Conservation (phyloP, 2,797 vertebrate genomes). For the Rhabdophis nuchalis region DNA sequence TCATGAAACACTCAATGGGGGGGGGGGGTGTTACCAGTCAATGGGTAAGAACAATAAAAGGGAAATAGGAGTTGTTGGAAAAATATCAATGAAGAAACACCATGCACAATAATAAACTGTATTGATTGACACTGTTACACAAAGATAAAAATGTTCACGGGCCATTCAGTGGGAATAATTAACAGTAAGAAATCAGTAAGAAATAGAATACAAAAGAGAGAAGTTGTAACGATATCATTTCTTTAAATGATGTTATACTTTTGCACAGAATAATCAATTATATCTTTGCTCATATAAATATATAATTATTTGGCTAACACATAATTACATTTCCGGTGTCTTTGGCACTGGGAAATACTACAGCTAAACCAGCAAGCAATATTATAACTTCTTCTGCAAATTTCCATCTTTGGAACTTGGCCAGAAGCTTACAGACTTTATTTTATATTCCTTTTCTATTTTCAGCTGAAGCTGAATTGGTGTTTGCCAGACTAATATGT, state of each 20-base stretch:
- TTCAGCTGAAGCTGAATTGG: neutral
- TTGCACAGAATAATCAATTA: neutral
- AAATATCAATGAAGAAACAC: neutral
- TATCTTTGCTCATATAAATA: neutral
- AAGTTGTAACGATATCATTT: neutral
- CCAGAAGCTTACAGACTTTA: neutral
- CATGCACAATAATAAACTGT: neutral
- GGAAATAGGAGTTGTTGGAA: neutral
- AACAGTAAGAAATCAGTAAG: neutral
- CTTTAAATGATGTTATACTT: neutral
- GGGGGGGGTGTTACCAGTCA: neutral
- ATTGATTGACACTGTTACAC: neutral
- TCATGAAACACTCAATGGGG: neutral
- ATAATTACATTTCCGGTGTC: neutral
- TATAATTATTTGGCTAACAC: neutral
- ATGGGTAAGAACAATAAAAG: neutral
- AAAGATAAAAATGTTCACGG: neutral
- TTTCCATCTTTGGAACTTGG: neutral
- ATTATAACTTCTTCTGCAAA: neutral
- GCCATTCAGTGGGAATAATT: neutral
- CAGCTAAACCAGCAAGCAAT: neutral
- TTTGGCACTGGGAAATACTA: neutral
- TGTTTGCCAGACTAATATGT: neutral
- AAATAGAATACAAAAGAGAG: neutral
- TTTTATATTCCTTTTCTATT: neutral